phyloP scores from a whole-genome alignment of 2,113 vertebrate genomes.

The Podocnemis expansa region DNA sequence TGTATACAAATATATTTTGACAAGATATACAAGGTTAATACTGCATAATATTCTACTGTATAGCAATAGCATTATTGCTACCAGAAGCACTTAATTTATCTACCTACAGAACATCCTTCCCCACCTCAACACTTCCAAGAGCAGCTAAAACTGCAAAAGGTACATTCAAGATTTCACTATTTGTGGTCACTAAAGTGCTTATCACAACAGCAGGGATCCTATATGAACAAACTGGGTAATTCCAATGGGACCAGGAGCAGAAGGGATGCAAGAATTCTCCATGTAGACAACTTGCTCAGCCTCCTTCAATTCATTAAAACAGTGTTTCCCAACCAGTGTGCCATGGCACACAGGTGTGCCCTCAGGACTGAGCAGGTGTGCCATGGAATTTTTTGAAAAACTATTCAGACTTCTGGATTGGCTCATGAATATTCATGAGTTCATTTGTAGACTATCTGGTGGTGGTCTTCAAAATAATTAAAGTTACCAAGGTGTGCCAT shows the following conservation, averaged over 20 bases:
- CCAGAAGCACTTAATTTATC: not conserved
- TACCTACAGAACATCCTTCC: not conserved
- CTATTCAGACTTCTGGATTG: too few species aligned
- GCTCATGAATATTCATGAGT: too few species aligned
- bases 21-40: slow-evolving; percentile 25
- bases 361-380: too few species aligned
- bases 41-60: slow-evolving; percentile 35
- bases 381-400: too few species aligned
- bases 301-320: not conserved
- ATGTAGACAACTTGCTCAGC: not conserved
- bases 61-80: not conserved
- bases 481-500: too few species aligned
- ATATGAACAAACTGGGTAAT: not conserved
- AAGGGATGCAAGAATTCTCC: not conserved
- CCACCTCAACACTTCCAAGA: not conserved
- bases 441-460: too few species aligned
- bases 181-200: not conserved
- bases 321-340: too few species aligned
- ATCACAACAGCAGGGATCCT: not conserved
- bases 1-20: not conserved
- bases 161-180: not conserved
- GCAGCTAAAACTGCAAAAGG: not conserved
- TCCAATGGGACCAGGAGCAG: not conserved
- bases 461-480: too few species aligned
- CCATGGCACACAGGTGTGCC: too few species aligned